Percentiles rank a stretch among this genome's conserved stretches.
Evolutionary conservation across 2,888 invertebrate species (phyloP).

Genomic region (Brachypterus glaber): DNA sequence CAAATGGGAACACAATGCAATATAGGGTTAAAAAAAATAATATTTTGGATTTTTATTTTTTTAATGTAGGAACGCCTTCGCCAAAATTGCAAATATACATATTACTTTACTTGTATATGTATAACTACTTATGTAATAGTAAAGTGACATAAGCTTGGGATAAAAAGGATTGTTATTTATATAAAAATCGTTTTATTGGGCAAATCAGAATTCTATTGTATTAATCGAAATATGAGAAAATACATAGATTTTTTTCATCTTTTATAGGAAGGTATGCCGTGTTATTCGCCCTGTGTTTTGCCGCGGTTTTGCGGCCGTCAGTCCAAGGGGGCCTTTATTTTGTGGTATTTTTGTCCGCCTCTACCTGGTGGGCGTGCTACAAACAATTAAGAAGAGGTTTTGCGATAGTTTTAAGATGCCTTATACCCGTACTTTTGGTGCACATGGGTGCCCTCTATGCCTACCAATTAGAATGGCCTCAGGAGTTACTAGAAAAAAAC

Average conservation of each 20-base stretch:
- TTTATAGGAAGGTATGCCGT: slow-evolving; percentile 56
- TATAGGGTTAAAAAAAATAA: too few relatives aligned
- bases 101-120: too few relatives aligned
- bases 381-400: slow-evolving; percentile 68
- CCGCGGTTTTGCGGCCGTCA: slow-evolving; percentile 73
- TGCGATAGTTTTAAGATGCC: slow-evolving; percentile 58
- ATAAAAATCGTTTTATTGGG: neutral
- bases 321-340: slow-evolving; percentile 79
- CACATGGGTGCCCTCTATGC: slow-evolving; percentile 66
- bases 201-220: neutral
- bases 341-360: slow-evolving; percentile 70
- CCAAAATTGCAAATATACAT: too few relatives aligned
- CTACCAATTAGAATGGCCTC: slow-evolving; percentile 80
- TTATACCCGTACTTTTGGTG: slow-evolving; percentile 63
- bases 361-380: slow-evolving; percentile 82
- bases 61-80: too few relatives aligned
- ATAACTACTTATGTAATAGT: too few relatives aligned
- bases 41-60: too few relatives aligned
- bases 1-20: too few relatives aligned
- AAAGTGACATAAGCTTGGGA: too few relatives aligned
- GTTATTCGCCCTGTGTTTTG: slow-evolving; percentile 56
- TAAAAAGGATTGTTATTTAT: too few relatives aligned
- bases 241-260: too few relatives aligned
- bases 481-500: slow-evolving; percentile 58
- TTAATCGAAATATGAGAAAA: neutral